Base-by-base conservation (phyloP, 2,888 invertebrate species). In the Cantharis flavilabris region DNA sequence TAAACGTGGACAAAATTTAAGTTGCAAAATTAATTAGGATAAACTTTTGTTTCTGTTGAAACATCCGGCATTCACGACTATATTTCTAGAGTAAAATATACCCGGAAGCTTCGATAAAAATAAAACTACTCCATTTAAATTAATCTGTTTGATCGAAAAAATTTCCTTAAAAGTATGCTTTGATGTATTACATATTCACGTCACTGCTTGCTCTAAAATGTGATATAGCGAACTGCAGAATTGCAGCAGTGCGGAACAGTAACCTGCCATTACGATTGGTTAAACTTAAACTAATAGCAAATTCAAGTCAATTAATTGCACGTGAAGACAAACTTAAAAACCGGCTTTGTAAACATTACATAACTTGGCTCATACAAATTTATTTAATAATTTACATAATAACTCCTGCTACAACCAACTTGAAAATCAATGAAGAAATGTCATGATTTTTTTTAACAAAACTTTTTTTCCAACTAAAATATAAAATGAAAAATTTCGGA, bases 241-340 rank as follows among this genome's bases (percentile, higher is more conserved):
- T 23, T 67, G 65, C 65, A 67, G 65, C 65, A 67, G 65, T 67
- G 65, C 65, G 65, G 65, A 67, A 67, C 65, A 67, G 23, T 23
- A 67, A 67, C 18, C 16, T n/a, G 9, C 20, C 65, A 67, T 67
- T 67, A 23, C 65, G 65, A 67, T 67, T 67, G 65, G 20, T 23
- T 67, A 67, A 67, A 67, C 65, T 11, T n/a, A 67, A 67, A 67
- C 65, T 67, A 67, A 67, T 26, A 26, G n/a, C 49, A 9, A 49
- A n/a, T 49, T 49, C n/a, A 49, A 49, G 49, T 49, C 49, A 49
- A 49, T 49, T 49, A 49, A 49, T 49, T 49, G 49, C 49, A 49
- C 49, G 49, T 49, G 49, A n/a, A 49, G 49, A n/a, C 49, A n/a
- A n/a, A 49, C 5, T n/a, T n/a, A 49, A 49, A 49, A 49, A 49